phyloP scores from a whole-genome alignment of 2,797 vertebrate genomes.

The Peromyscus aztecus region DNA sequence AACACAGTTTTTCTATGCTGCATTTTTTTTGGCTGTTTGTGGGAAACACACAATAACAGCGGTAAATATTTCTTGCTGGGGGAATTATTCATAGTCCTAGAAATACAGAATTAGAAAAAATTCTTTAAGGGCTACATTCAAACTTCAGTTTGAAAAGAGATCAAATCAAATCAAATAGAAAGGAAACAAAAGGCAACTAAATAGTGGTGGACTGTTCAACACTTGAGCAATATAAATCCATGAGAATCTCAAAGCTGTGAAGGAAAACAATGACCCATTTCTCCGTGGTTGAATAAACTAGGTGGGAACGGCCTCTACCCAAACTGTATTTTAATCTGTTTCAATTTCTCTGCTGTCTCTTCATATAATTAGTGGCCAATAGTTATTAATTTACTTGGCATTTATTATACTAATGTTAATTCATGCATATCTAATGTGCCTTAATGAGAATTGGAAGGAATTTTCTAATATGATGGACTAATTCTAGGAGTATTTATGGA shows the following conservation, averaged over 20 bases:
- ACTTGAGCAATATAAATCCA: conserved; percentile 23
- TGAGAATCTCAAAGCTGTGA: conserved; percentile 26
- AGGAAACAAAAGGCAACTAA: conserved; percentile 36
- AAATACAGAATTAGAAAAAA: neutral
- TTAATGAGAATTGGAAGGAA: conserved; percentile 71
- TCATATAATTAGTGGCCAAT: conserved; percentile 65
- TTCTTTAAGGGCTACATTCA: neutral
- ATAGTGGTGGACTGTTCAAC: neutral
- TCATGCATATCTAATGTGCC: conserved; percentile 75
- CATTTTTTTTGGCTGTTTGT: conserved; percentile 29
- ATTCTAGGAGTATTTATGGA: conserved; percentile 64
- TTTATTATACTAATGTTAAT: conserved; percentile 72
- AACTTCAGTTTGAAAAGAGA: conserved; percentile 8
- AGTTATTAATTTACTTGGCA: conserved; percentile 79
- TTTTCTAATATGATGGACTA: conserved; percentile 56
- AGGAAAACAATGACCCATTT: conserved; percentile 29
- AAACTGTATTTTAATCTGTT: conserved; percentile 66
- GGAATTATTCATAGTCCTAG: conserved; percentile 37
- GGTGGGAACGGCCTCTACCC: neutral
- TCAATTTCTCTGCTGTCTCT: conserved; percentile 70
- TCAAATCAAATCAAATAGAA: neutral
- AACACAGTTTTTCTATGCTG: neutral
- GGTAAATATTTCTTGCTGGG: neutral
- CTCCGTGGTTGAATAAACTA: conserved; percentile 58
- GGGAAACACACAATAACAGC: conserved; percentile 13